Evolutionary conservation across 2,888 invertebrate species (phyloP).

Genomic region (Plutella xylostella): DNA sequence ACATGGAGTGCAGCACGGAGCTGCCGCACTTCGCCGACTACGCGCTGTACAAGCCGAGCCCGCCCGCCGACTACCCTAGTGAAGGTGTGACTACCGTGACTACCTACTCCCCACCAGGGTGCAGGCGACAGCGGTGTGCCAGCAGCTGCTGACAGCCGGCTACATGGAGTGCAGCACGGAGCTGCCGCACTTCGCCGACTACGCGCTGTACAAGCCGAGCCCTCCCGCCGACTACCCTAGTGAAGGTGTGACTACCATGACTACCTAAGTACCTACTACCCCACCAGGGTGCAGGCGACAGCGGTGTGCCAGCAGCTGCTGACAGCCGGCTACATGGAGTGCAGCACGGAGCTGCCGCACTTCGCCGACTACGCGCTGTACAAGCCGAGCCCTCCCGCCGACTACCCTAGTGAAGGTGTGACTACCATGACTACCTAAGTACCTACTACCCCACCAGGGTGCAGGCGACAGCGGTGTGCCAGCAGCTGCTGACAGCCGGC

Average conservation of each 20-base stretch:
- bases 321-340: slow-evolving; percentile 80
- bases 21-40: slow-evolving; percentile 72
- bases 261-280: too few species aligned
- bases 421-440: too few species aligned
- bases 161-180: slow-evolving; percentile 78
- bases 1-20: slow-evolving; percentile 76
- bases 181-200: slow-evolving; percentile 70
- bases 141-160: slow-evolving; percentile 80
- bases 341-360: slow-evolving; percentile 69
- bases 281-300: slow-evolving; percentile 82
- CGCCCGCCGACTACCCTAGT: slow-evolving; percentile 18
- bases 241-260: too few species aligned
- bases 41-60: slow-evolving; percentile 65
- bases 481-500: slow-evolving; percentile 80
- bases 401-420: neutral
- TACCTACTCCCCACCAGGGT: slow-evolving; percentile 60
- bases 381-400: slow-evolving; percentile 39
- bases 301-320: slow-evolving; percentile 83
- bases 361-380: slow-evolving; percentile 74
- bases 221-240: slow-evolving; percentile 17
- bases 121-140: slow-evolving; percentile 83
- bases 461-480: slow-evolving; percentile 83
- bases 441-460: too few species aligned
- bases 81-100: too few species aligned
- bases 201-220: slow-evolving; percentile 68